Base-by-base conservation (phyloP, 2,113 vertebrate genomes). In the Brachypteracias leptosomus region DNA sequence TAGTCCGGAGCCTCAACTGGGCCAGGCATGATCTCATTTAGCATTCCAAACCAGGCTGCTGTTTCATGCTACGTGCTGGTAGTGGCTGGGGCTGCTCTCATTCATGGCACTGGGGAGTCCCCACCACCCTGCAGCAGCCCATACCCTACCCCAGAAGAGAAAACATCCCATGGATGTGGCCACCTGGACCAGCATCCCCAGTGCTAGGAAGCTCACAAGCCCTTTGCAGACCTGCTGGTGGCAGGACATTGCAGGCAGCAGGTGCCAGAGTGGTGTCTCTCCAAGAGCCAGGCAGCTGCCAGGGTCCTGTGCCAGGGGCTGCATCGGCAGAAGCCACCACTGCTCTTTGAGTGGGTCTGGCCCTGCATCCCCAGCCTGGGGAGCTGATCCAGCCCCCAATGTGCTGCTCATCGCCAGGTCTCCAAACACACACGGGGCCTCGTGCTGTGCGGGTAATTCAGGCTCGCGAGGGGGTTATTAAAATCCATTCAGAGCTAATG, bases 401-500 rank as follows among this genome's bases (percentile, higher is more conserved):
- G 29, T 57, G 14, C 26, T 40, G 72, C 58, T 92, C 63, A 24
- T 9, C 2, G 0, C 65, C 61, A 77, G 46, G 71, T 72, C 62
- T 85, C 83, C 70, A 81, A 77, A 70, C 3, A 3, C 82, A 35
- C 70, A 35, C 73, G 0, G 10, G 65, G 59, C 66, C 70, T 82
- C 95, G 78, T 0, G 14, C 93, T 85, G 91, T 1, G 58, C 3
- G 42, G 77, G 89, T 95, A 96, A 97, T 92, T 87, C 85, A 67
- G 70, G 66, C 89, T 90, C 40, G 0, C 29, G 8, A 81, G 89
- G 93, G 89, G 93, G 91, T 95, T 95, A 97, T 95, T 95, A 95
- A 96, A 95, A 95, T 72, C 93, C 91, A 85, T 95, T 93, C 91
- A 89, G 47, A 92, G 84, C 76, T 89, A 95, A 93, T 95, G 93